Conservation (phyloP, 1,140 invertebrate genomes). For the Achatina immaculata region DNA sequence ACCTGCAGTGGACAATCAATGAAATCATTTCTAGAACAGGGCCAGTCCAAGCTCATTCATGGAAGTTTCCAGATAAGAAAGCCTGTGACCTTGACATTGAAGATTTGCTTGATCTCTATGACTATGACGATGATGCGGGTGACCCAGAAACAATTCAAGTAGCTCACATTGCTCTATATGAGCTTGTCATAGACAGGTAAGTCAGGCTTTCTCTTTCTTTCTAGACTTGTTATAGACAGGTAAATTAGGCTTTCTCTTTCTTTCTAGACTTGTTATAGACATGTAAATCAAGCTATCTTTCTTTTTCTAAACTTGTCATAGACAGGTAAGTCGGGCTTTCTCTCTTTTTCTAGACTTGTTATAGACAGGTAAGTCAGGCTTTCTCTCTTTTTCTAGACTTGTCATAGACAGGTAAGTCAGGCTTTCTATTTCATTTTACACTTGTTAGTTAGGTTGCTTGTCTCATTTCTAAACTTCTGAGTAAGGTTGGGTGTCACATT, state of each 20-base stretch:
- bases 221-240: no score
- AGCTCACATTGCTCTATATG: slow-evolving; percentile 69
- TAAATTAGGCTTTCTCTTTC: neutral
- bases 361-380: no score
- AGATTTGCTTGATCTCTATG: slow-evolving; percentile 65
- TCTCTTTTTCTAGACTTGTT: no score
- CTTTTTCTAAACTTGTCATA: neutral
- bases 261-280: no score
- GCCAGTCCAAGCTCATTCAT: slow-evolving; percentile 62
- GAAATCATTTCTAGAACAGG: slow-evolving; percentile 64
- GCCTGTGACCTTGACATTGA: slow-evolving; percentile 66
- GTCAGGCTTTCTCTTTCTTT: neutral
- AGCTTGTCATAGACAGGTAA: slow-evolving; percentile 70
- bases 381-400: no score
- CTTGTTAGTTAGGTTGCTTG: no score
- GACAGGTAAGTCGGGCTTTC: no score
- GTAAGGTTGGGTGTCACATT: no score
- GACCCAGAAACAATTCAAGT: slow-evolving; percentile 67
- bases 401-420: no score
- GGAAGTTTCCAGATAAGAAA: slow-evolving; percentile 69
- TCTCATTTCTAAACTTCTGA: no score
- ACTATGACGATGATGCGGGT: slow-evolving; percentile 48
- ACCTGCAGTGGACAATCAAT: slow-evolving; percentile 64
- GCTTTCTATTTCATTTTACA: no score
- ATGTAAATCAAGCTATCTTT: neutral